phyloP scores from a whole-genome alignment of 2,888 invertebrate genomes.

The Calliopum simillimum region DNA sequence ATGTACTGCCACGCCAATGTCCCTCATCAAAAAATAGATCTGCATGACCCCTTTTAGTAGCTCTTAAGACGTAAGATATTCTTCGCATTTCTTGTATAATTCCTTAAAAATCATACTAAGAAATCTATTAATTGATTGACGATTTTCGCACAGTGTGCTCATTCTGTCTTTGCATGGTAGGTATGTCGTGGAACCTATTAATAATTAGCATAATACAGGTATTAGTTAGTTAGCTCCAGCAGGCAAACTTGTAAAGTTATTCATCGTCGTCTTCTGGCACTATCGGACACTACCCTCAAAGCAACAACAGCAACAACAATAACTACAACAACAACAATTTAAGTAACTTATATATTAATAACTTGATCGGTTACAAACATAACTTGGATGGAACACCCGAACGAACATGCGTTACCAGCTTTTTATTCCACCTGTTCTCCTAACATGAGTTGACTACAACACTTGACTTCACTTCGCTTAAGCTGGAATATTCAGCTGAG shows the following conservation, averaged over 20 bases:
- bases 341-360: slow-evolving; percentile 34
- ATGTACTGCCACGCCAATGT: no score
- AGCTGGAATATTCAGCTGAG: slow-evolving; percentile 5
- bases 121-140: no score
- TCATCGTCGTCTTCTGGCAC: neutral
- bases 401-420: slow-evolving; percentile 1
- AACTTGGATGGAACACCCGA: neutral
- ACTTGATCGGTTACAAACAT: slow-evolving; percentile 37
- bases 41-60: no score
- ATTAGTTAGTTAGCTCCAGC: slow-evolving; percentile 22
- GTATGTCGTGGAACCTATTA: slow-evolving; percentile 30
- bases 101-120: no score
- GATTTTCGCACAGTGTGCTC: slow-evolving; percentile 9
- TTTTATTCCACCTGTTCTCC: neutral
- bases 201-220: slow-evolving; percentile 36
- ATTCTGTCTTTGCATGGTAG: neutral
- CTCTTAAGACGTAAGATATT: no score
- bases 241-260: slow-evolving; percentile 19
- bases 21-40: no score
- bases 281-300: neutral
- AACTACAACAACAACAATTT: slow-evolving; percentile 26
- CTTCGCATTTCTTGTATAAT: no score
- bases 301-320: neutral
- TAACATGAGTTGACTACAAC: neutral
- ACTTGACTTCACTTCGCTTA: neutral